A percentile compares a stretch with the other conserved stretches of the same genome.
Conservation (phyloP, 2,888 invertebrate species). For the Chrysolina oricalcia region DNA sequence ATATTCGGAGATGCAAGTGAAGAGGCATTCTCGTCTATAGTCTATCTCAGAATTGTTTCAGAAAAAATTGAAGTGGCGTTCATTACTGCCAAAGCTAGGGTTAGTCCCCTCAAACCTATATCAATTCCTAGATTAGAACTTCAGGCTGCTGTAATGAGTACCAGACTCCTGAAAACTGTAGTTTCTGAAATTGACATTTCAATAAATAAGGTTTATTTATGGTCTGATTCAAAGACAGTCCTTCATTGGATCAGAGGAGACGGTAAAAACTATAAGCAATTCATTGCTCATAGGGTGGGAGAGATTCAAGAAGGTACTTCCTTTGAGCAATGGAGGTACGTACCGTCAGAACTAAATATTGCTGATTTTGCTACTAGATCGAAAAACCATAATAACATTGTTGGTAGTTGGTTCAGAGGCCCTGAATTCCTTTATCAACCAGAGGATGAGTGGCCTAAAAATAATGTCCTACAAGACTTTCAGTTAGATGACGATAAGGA, state of each 20-base stretch:
- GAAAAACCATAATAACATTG: background rate
- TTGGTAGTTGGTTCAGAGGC: background rate
- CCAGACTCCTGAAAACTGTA: background rate
- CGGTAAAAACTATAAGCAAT: too few species aligned
- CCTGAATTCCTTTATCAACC: background rate
- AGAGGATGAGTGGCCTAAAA: background rate
- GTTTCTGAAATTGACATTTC: background rate
- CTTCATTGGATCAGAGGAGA: too few species aligned
- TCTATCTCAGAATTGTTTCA: background rate
- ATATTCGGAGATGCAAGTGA: background rate
- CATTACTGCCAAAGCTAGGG: background rate
- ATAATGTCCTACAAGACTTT: background rate
- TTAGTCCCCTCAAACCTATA: too few species aligned
- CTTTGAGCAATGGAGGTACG: too few species aligned
- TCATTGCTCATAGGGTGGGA: too few species aligned
- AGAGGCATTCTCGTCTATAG: background rate
- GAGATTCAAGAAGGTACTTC: too few species aligned
- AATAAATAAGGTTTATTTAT: too few species aligned
- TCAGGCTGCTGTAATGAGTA: background rate
- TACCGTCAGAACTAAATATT: too few species aligned
- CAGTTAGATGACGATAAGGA: too few species aligned
- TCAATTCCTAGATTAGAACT: background rate
- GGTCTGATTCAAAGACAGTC: too few species aligned
- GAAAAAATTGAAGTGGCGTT: background rate
- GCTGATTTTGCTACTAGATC: too few species aligned